Evolutionary conservation across 2,888 invertebrate species (phyloP).

Genomic region (Synergus laeviventris): DNA sequence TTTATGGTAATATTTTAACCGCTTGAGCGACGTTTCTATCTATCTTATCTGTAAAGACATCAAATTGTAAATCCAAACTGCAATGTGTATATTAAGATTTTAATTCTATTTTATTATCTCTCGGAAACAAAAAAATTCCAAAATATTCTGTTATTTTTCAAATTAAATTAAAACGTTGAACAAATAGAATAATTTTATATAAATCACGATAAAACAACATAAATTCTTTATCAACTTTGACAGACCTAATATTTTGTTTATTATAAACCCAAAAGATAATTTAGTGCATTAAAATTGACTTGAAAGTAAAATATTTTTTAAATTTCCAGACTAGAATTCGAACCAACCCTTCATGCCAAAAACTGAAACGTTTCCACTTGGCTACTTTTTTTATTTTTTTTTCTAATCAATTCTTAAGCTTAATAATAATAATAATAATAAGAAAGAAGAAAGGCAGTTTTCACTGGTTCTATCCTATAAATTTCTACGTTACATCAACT

Average conservation of each 20-base stretch:
- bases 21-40: neutral
- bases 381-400: neutral
- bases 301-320: no score
- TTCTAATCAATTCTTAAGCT: neutral
- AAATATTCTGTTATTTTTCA: neutral
- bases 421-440: neutral
- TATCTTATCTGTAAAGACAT: neutral
- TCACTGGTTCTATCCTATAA: neutral
- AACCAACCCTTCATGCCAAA: neutral
- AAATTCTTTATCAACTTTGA: neutral
- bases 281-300: neutral
- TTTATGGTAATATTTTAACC: constrained; percentile 10
- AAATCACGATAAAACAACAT: neutral
- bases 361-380: neutral
- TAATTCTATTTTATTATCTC: constrained; percentile 3
- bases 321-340: neutral
- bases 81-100: constrained; percentile 8
- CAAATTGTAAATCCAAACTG: constrained; percentile 13
- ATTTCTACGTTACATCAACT: neutral
- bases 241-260: no score
- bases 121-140: neutral
- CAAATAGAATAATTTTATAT: neutral
- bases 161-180: neutral
- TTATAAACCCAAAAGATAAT: neutral
- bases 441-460: neutral